Base-by-base conservation (phyloP, 2,113 vertebrate genomes). In the Sylvilagus bachmani region DNA sequence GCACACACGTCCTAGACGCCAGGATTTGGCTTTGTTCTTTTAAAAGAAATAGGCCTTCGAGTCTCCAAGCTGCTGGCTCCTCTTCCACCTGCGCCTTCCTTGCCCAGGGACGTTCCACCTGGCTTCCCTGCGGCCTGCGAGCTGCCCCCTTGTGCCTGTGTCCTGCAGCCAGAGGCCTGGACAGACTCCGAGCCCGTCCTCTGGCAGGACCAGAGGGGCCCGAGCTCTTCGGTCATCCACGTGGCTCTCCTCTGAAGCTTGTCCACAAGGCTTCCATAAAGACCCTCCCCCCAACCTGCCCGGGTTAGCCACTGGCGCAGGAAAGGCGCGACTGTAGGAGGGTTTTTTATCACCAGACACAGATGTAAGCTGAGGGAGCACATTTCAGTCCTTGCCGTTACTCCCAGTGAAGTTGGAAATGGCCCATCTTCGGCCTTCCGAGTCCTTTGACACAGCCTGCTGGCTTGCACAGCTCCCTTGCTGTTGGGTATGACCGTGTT, bases 1-100 rank as follows among this genome's bases (percentile, higher is more conserved):
- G 1, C 14, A 49, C 22, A 0, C 2, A 0, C 14, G 6, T 17
- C 83, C 61, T 9, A 31, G 44, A 44, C 21, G 7, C 22, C 12
- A 58, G 6, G 38, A 33, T 38, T 31, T 61, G 61, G 36, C 87
- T 38, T 66, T 66, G 33, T 24, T 87, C 38, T 33, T 86, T 17
- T 2, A 19, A 70, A 75, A n/a, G 33, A 21, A 17, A 16, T 53
- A 58, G 14, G 55, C 55, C 44, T 58, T 70, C 36, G 13, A 12
- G 19, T 87, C 16, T 51, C 21, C 29, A 81, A 24, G 25, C 70
- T 38, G 1, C 51, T 9, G 44, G 21, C 0, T 19, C 19, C 21
- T 24, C 5, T 17, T 55, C 36, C 13, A 33, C 53, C 58, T 31
- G 0, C 38, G 19, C 78, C 67, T 29, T 70, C 33, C 5, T 22